Evolutionary conservation across 2,797 vertebrate genomes (phyloP).

Genomic region (Hafferia zeledoni): DNA sequence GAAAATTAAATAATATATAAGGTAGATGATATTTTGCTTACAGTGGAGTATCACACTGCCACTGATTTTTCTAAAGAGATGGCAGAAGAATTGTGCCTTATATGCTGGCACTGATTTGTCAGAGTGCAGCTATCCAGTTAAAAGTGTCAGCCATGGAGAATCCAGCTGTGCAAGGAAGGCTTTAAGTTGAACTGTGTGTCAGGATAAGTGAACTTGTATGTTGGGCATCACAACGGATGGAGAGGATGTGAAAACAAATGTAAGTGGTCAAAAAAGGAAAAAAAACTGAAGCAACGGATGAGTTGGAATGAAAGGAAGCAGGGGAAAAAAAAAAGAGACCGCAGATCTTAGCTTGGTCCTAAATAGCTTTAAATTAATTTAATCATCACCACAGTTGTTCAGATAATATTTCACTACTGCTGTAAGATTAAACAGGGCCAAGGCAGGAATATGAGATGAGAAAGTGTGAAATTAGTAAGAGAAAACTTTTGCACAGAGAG

Average conservation of each 20-base stretch:
- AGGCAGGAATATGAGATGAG: not conserved
- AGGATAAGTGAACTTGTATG: not conserved
- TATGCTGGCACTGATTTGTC: not conserved
- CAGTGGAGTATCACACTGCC: not conserved
- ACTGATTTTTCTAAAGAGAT: not conserved
- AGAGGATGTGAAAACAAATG: not conserved
- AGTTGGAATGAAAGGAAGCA: not conserved
- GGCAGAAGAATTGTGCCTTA: not conserved
- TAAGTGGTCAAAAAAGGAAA: not conserved
- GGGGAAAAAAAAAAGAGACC: not conserved
- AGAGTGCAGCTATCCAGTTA: not conserved
- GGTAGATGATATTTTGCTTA: not conserved
- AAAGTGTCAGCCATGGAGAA: not conserved
- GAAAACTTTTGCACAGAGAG: not conserved
- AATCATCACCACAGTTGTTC: not conserved
- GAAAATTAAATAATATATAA: not conserved
- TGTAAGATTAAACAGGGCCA: not conserved
- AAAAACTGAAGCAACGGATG: fast-evolving
- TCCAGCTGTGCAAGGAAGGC: not conserved
- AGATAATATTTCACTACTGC: not conserved
- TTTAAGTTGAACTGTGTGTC: not conserved
- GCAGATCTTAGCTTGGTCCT: not conserved
- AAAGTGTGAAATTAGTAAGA: not conserved
- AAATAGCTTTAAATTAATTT: not conserved
- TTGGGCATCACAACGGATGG: not conserved